Evolutionary conservation across 2,797 vertebrate genomes (phyloP).

Genomic region (Schizothorax lantsangensis): DNA sequence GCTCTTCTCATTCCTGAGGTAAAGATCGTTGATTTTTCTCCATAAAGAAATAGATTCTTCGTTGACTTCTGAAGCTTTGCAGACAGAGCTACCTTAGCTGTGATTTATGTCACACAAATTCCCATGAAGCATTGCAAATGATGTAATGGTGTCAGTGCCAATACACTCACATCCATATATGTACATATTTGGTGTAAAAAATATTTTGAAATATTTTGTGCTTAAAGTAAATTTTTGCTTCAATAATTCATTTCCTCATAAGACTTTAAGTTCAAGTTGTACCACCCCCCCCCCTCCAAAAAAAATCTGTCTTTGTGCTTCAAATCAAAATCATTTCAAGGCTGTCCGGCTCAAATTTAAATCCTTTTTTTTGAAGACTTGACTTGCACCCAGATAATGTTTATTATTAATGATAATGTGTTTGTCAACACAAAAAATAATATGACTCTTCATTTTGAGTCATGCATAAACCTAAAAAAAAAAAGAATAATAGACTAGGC

Average conservation of each 20-base stretch:
- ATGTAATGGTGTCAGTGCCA: no score
- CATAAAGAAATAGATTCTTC: not conserved
- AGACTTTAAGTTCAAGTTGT: not conserved
- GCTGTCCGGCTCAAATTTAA: not conserved
- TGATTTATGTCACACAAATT: not conserved
- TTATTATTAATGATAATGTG: no score
- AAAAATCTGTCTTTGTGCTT: not conserved
- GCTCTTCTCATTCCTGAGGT: not conserved
- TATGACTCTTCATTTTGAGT: no score
- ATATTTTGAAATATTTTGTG: not conserved
- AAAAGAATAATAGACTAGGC: no score
- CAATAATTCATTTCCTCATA: not conserved
- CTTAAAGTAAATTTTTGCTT: not conserved
- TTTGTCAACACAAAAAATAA: no score
- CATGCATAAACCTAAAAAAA: no score
- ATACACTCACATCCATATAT: not conserved
- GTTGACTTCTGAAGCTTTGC: not conserved
- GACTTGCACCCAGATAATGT: no score
- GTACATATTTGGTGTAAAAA: no score
- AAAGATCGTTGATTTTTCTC: not conserved
- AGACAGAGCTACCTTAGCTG: not conserved
- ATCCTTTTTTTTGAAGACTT: not conserved
- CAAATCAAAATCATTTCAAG: not conserved
- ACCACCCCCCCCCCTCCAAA: no score
- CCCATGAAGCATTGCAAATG: not conserved